These are phyloP conservation scores for Psophia crepitans DNA, from an alignment of 2,113 vertebrate species.

Conservation along the genomic window DNA sequence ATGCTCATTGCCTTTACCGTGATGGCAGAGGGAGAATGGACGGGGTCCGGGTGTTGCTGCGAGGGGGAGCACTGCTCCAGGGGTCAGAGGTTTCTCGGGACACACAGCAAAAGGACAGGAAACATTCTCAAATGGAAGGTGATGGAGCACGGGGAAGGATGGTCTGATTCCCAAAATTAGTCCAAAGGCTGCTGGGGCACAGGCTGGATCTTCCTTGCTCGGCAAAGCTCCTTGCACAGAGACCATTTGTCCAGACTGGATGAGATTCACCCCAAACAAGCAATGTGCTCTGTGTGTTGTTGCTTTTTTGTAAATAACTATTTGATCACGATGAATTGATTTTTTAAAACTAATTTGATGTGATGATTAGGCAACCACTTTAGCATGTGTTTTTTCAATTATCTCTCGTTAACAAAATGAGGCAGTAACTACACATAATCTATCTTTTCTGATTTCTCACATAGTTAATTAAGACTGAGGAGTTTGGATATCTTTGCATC, in stretches of 20 bases:
- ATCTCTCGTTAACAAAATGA: conserved; percentile 32
- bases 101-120: background rate
- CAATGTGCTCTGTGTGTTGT: background rate
- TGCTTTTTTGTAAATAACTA: background rate
- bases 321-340: background rate
- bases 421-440: background rate
- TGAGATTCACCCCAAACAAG: background rate
- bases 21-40: background rate
- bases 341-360: background rate
- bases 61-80: background rate
- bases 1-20: background rate
- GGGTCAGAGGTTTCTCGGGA: background rate
- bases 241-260: background rate
- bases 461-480: background rate
- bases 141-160: background rate
- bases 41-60: background rate
- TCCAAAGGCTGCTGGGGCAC: background rate
- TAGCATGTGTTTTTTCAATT: conserved; percentile 28
- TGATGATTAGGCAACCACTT: conserved; percentile 29
- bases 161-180: background rate
- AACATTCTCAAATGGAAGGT: background rate
- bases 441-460: background rate
- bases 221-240: background rate
- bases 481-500: background rate
- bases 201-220: background rate